A percentile compares a stretch with the other conserved stretches of the same genome.
phyloP scores from a whole-genome alignment of 2,797 vertebrate genomes.

The Urosaurus nigricauda region DNA sequence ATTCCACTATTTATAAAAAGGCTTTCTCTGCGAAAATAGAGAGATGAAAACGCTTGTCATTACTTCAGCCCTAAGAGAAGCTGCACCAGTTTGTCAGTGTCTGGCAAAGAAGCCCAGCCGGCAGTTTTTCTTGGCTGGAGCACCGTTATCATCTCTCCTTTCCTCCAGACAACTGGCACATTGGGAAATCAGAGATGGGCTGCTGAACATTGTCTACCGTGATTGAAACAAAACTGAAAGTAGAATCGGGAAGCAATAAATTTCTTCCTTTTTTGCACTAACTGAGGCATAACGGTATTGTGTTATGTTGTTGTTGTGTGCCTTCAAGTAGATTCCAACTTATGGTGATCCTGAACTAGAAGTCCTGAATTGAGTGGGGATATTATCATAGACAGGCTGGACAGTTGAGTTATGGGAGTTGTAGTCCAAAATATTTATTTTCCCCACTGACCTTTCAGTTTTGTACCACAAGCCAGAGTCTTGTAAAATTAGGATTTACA shows the following conservation, averaged over 20 bases:
- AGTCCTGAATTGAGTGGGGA: too few species aligned
- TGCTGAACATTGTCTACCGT: background rate
- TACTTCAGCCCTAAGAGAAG: background rate
- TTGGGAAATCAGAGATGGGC: background rate
- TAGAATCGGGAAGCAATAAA: background rate
- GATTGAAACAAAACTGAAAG: background rate
- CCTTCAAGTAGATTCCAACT: too few species aligned
- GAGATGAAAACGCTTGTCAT: constrained; percentile 3
- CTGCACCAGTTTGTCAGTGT: constrained; percentile 22
- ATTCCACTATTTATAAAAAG: constrained; percentile 1
- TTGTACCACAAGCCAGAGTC: too few species aligned
- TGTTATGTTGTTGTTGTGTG: background rate
- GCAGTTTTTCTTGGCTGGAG: background rate
- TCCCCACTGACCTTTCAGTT: too few species aligned
- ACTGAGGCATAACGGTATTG: background rate
- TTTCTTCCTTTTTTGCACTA: background rate
- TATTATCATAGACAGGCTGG: too few species aligned
- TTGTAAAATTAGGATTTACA: too few species aligned
- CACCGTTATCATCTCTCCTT: background rate
- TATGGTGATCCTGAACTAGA: too few species aligned
- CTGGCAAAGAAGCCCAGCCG: background rate
- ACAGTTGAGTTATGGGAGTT: too few species aligned
- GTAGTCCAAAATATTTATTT: too few species aligned
- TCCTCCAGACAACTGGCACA: background rate
- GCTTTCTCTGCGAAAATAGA: background rate